Base-by-base conservation (phyloP, 2,888 invertebrate genomes). In the Tenthredo distinguenda region DNA sequence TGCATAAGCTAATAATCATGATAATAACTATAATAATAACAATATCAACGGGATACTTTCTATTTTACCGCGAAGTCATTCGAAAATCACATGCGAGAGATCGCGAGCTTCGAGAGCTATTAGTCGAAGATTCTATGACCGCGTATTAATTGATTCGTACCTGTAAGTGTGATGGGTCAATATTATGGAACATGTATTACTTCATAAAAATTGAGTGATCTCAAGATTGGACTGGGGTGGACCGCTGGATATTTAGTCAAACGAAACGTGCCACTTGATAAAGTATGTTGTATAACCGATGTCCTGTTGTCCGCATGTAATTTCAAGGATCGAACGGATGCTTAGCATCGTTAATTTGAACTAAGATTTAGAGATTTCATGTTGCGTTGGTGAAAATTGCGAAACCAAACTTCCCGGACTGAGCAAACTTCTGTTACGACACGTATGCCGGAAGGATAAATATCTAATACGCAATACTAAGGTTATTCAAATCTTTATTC, bases 21-120 rank as follows among this genome's bases (percentile, higher is more conserved):
- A 83, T 83, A 83, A 81, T 68, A 9, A 47, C 34, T 62, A 47
- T 83, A 68, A 83, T 68, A 83, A 83, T 83, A 83, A 82, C 47
- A 62, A 83, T 71, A 83, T 83, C 83, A 83, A 31, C 50, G 31
- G 26, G 68, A 68, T 83, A 83, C 83, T 83, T 83, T 83, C 83
- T 83, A 83, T 71, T 83, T 83, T 68, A 83, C 83, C 47, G 68
- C 71, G 47, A 82, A 82, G 83, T 83, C 65, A 83, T 83, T 83
- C 50, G 83, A 26, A 83, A 83, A 83, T 71, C 68, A 68, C 83
- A 83, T 50, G 68, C 83, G 68, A 83, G 74, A 74, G 65, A 85
- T 65, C 37, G 47, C 37, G 31, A 43, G 58, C 10, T 79, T 79
- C 4, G 12, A 79, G 34, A 77, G 37, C 15, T 68, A 31, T 26